Conservation (phyloP, 1,140 invertebrate species). For the Sinella curviseta region DNA sequence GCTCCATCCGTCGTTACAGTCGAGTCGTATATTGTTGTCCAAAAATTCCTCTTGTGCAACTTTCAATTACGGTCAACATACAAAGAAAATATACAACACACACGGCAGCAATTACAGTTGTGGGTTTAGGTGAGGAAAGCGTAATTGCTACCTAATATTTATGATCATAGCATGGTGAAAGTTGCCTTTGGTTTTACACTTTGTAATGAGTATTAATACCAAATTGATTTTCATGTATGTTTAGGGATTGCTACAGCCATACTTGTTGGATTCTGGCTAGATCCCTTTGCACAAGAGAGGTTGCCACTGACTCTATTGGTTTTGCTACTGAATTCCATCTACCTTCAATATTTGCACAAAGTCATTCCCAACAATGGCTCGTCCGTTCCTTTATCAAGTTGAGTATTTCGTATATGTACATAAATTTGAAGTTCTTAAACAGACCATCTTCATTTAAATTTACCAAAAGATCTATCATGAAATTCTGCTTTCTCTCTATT, state of each 20-base stretch:
- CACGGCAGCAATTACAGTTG: slow-evolving; percentile 42
- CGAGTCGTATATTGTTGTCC: slow-evolving; percentile 13
- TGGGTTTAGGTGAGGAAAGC: slow-evolving; percentile 44
- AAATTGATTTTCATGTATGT: background rate
- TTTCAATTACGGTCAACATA: slow-evolving; percentile 29
- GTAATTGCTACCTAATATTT: too few species aligned
- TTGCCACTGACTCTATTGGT: slow-evolving; percentile 31
- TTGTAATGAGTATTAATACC: background rate
- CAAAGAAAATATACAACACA: slow-evolving; percentile 35
- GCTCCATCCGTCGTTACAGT: background rate
- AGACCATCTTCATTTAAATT: background rate
- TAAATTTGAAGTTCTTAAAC: background rate
- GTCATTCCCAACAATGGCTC: slow-evolving; percentile 46
- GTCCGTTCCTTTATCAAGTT: slow-evolving; percentile 41
- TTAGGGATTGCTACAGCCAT: slow-evolving; percentile 44
- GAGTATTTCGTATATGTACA: slow-evolving; percentile 3
- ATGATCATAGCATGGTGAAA: too few species aligned
- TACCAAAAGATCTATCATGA: too few species aligned
- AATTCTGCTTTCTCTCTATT: background rate
- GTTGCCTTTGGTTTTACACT: too few species aligned
- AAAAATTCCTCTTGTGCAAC: slow-evolving; percentile 27
- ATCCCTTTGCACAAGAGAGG: slow-evolving; percentile 39
- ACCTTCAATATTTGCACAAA: slow-evolving; percentile 41
- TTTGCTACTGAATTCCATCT: slow-evolving; percentile 39
- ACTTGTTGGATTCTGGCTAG: slow-evolving; percentile 45